Conservation (phyloP, 2,888 invertebrate genomes). For the Microchrysa polita region DNA sequence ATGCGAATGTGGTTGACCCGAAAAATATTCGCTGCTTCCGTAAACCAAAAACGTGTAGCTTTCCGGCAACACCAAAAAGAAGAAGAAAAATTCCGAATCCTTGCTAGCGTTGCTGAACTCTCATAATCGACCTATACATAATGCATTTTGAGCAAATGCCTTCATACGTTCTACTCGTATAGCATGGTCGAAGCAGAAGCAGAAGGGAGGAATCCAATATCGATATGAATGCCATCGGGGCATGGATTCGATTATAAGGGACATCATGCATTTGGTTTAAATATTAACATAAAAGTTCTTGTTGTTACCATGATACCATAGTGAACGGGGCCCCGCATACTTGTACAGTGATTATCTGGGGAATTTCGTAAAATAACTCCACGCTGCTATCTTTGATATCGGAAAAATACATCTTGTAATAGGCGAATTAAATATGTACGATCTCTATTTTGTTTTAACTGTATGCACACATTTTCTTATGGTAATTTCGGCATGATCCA, state of each 20-base stretch:
- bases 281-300: conserved; percentile 27
- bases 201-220: conserved; percentile 33
- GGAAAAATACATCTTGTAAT: not conserved
- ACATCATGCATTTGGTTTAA: conserved; percentile 29
- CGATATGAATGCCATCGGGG: conserved; percentile 43
- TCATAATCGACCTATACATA: conserved; percentile 20
- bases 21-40: conserved; percentile 48
- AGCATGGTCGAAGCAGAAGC: not conserved
- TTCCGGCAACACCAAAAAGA: not conserved
- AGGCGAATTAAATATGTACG: too few relatives aligned
- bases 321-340: not conserved
- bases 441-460: too few relatives aligned
- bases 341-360: conserved; percentile 1
- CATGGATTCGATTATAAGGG: conserved; percentile 43
- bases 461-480: too few relatives aligned
- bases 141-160: conserved; percentile 14
- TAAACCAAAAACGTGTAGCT: conserved; percentile 32
- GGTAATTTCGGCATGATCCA: too few relatives aligned
- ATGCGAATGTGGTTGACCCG: conserved; percentile 39
- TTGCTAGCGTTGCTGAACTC: not conserved
- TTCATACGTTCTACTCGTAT: not conserved
- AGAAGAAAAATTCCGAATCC: not conserved
- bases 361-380: not conserved
- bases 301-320: not conserved
- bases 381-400: conserved; percentile 4